Evolutionary conservation across 2,888 invertebrate genomes (phyloP), one percentile per base, ranked within the genome.

Genomic region (Temnothorax ravouxi): DNA sequence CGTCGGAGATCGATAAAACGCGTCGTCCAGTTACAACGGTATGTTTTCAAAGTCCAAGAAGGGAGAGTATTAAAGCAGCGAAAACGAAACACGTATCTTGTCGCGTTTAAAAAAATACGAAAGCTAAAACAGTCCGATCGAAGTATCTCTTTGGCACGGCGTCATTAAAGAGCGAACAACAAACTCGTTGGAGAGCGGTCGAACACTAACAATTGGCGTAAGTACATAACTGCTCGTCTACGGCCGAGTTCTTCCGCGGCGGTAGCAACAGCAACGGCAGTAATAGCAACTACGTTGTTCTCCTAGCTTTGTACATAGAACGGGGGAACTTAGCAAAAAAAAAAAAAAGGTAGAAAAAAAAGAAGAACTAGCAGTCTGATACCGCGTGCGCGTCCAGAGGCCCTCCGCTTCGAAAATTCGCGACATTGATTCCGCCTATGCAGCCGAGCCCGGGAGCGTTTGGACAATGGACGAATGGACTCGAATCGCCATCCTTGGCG

Each of bases 401-500:
- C 38, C 21, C 25, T 54, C 81, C 62, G 80, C 72, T 71, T 84
- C 81, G 66, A 87, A 80, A 80, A 89, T 80, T 87, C 83, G 54
- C 84, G 69, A 80, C 75, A 88, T 89, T 85, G 89, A 87, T 89
- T 84, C 62, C 62, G 52, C 72, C 29, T 56, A 44, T 54, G 52
- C 41, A 66, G 74, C 21, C 69, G 77, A 61, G 64, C n/a, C 50
- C 52, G 52, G 13, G 76, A 54, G 38, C 71, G 71, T 72, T 84
- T 79, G 87, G 79, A 89, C 88, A 89, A 89, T 89, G 84, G 89
- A 84, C 64, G 77, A 83, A 75, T 54, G 81, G 83, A 83, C 84
- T 80, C 66, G 84, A 50, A 71, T 54, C 72, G 75, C 59, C 82
- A 69, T 86, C 84, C 80, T 86, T 64, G 81, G 62, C 44, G 52